Evolutionary conservation across 2,888 invertebrate genomes (phyloP).

Genomic region (Eupithecia dodoneata): DNA sequence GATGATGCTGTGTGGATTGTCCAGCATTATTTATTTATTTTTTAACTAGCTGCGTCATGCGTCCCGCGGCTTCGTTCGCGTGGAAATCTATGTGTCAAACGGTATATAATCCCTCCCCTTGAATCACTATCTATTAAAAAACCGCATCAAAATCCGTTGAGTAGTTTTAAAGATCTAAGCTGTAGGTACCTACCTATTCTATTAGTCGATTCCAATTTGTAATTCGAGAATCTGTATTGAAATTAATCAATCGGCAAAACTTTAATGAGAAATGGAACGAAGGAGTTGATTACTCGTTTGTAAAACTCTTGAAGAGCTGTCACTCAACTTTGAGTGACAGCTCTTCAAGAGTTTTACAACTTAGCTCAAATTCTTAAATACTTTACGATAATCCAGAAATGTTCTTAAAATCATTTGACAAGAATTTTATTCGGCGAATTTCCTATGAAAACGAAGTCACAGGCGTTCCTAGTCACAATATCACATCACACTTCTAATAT

Average conservation of each 20-base stretch:
- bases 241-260: conserved; percentile 5
- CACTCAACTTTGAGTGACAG: neutral
- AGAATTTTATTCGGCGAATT: neutral
- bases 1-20: too few relatives aligned
- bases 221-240: neutral
- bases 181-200: too few relatives aligned
- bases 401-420: neutral
- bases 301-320: too few relatives aligned
- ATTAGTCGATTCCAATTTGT: neutral
- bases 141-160: too few relatives aligned
- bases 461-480: neutral
- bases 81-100: too few relatives aligned
- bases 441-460: neutral
- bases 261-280: neutral
- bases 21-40: too few relatives aligned
- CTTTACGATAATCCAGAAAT: neutral
- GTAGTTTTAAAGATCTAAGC: too few relatives aligned
- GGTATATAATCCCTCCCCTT: too few relatives aligned
- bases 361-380: neutral
- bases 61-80: too few relatives aligned
- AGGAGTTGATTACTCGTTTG: neutral
- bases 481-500: neutral
- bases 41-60: too few relatives aligned
- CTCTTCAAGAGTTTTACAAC: neutral
- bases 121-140: too few relatives aligned